Conservation (phyloP, 2,888 invertebrate species). For the Lasioglossum calceatum region DNA sequence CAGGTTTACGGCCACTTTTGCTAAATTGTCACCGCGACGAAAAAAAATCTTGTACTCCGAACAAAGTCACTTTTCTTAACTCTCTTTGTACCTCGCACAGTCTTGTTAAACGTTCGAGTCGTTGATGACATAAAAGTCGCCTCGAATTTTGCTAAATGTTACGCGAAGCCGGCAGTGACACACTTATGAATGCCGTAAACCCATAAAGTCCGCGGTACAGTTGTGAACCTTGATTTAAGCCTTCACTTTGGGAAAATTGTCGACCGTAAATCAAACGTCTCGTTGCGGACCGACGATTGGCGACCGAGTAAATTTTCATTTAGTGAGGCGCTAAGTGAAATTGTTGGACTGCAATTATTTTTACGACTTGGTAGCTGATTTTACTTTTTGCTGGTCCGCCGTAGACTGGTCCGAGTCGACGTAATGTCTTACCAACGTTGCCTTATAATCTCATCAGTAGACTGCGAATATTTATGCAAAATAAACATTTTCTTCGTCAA, state of each 20-base stretch:
- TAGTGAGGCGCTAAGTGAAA: neutral
- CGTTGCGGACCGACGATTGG: neutral
- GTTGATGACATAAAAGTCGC: neutral
- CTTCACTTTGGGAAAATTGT: neutral
- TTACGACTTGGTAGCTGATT: neutral
- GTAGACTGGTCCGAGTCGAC: neutral
- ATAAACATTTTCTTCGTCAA: too few species aligned
- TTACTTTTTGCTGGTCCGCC: neutral
- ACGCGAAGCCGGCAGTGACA: neutral
- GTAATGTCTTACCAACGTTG: neutral
- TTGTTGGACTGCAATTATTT: neutral
- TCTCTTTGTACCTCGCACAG: neutral
- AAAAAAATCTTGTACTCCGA: too few species aligned
- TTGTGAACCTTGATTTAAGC: neutral
- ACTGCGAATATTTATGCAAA: too few species aligned
- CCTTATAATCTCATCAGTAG: too few species aligned
- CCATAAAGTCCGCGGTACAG: neutral
- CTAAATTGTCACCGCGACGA: neutral
- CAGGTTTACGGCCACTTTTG: neutral
- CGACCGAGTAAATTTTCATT: neutral
- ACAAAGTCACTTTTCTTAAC: neutral
- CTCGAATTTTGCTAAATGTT: neutral
- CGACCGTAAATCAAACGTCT: neutral
- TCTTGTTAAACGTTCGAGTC: neutral
- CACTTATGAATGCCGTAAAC: conserved; percentile 1